Conservation (phyloP, 1,140 invertebrate species). For the Tetranychus cinnabarinus region DNA sequence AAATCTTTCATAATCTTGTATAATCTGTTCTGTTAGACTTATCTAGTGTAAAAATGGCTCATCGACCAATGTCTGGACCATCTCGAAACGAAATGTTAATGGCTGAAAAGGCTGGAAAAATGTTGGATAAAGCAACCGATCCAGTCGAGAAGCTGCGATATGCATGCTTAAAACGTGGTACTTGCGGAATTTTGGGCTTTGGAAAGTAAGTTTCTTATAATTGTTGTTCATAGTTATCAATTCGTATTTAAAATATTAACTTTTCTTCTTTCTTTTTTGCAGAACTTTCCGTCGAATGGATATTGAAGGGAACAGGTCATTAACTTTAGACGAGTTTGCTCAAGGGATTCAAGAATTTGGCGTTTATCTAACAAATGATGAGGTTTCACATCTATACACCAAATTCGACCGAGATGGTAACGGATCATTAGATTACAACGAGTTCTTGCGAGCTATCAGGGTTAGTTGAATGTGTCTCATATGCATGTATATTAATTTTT, state of each 20-base stretch:
- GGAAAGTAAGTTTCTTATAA: constrained; percentile 36
- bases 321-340: constrained; percentile 59
- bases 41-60: constrained; percentile 4
- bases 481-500: not conserved
- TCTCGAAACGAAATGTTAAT: constrained; percentile 54
- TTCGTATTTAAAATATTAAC: not conserved
- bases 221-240: not conserved
- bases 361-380: constrained; percentile 38
- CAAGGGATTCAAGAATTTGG: constrained; percentile 56
- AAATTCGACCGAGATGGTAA: constrained; percentile 58
- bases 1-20: no score
- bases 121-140: constrained; percentile 34
- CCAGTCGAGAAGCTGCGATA: constrained; percentile 55
- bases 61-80: constrained; percentile 42
- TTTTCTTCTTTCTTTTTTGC: not conserved
- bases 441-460: constrained; percentile 58
- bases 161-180: constrained; percentile 57
- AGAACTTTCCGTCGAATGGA: constrained; percentile 78
- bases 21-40: no score
- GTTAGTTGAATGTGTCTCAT: constrained; percentile 26
- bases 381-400: constrained; percentile 39
- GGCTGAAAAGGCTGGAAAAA: constrained; percentile 38
- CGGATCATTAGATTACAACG: constrained; percentile 63
- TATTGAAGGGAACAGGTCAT: constrained; percentile 58
- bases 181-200: constrained; percentile 62